phyloP scores from a whole-genome alignment of 2,888 invertebrate species.

The Ceraclea dissimilis region DNA sequence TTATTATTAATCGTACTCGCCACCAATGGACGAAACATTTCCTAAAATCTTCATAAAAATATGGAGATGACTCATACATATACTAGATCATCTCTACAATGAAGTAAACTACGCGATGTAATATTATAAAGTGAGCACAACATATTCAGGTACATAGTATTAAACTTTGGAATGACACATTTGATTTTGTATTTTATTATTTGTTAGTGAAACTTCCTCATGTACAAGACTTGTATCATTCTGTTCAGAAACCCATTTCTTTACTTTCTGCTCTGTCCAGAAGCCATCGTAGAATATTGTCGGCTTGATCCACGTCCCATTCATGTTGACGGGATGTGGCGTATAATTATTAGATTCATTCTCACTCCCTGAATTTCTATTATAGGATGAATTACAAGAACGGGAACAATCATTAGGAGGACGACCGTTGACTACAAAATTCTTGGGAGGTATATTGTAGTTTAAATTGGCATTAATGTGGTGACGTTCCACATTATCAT shows the following conservation, averaged over 20 bases:
- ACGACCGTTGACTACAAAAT: slow-evolving; percentile 36
- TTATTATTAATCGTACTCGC: slow-evolving; percentile 9
- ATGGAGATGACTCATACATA: slow-evolving; percentile 3
- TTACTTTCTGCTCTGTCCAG: slow-evolving; percentile 49
- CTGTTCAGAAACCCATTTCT: slow-evolving; percentile 48
- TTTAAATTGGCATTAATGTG: slow-evolving; percentile 41
- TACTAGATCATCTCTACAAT: not conserved
- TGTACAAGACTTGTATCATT: slow-evolving; percentile 39
- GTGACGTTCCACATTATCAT: slow-evolving; percentile 37
- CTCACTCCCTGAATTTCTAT: slow-evolving; percentile 28
- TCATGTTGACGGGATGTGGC: slow-evolving; percentile 31
- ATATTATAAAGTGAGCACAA: slow-evolving; percentile 18
- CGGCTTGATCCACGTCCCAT: slow-evolving; percentile 46
- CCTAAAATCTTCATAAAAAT: slow-evolving; percentile 5
- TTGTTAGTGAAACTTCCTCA: not conserved
- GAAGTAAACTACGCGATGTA: slow-evolving; percentile 1
- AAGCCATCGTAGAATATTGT: slow-evolving; percentile 48
- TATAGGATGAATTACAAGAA: slow-evolving; percentile 28
- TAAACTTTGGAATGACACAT: slow-evolving; percentile 25
- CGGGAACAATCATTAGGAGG: slow-evolving; percentile 34
- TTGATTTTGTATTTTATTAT: slow-evolving; percentile 17
- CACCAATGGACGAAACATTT: not conserved
- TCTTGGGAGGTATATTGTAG: slow-evolving; percentile 42
- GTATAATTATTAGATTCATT: slow-evolving; percentile 29
- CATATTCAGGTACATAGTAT: slow-evolving; percentile 21